A percentile compares a stretch with the other conserved stretches of the same genome.
phyloP scores from a whole-genome alignment of 1,140 invertebrate species.

The Drosophila chauvacae region DNA sequence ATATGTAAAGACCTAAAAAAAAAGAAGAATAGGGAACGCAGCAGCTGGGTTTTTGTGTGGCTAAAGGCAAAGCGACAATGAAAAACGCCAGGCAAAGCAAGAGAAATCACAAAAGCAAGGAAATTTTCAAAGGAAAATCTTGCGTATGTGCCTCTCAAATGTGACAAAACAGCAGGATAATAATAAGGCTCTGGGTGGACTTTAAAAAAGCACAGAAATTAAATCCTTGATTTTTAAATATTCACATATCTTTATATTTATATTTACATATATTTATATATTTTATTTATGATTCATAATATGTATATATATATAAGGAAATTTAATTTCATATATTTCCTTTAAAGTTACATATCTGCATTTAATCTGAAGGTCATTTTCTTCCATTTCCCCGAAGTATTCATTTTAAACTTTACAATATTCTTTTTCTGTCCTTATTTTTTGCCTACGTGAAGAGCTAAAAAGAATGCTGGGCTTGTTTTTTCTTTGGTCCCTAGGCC shows the following conservation, averaged over 20 bases:
- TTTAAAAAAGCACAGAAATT: not conserved
- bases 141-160: not conserved
- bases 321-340: no score
- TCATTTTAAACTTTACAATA: not conserved
- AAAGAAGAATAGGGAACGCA: not conserved
- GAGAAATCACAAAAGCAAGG: not conserved
- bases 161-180: not conserved
- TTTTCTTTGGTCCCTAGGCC: conserved; percentile 8
- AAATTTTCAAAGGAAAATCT: conserved; percentile 1
- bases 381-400: not conserved
- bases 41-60: conserved; percentile 32
- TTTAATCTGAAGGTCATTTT: conserved; percentile 20
- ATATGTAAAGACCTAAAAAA: conserved; percentile 14
- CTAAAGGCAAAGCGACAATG: conserved; percentile 32
- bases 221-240: not conserved
- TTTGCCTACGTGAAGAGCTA: not conserved
- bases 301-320: not conserved
- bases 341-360: not conserved
- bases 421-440: not conserved
- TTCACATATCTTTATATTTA: not conserved
- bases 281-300: not conserved
- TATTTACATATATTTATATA: not conserved
- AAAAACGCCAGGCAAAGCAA: conserved; percentile 18
- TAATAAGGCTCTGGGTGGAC: not conserved
- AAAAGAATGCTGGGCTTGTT: conserved; percentile 18